A percentile compares a stretch with the other conserved stretches of the same genome.
These are phyloP conservation scores for Montipora foliosa DNA, from an alignment of 64 coral and sea anemone genomes.

Conservation along the genomic window DNA sequence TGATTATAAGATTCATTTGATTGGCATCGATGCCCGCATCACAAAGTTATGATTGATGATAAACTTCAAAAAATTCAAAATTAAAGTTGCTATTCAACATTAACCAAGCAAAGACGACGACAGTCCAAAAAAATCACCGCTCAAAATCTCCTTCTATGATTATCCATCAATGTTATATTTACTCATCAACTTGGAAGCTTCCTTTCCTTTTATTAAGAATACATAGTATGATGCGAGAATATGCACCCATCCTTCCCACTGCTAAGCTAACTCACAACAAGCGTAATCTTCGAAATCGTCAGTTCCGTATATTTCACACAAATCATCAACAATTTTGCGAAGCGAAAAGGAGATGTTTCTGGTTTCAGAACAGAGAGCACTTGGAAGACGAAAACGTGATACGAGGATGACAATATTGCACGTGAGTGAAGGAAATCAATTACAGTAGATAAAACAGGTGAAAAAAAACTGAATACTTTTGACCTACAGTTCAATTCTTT, in stretches of 20 bases:
- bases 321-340: neutral
- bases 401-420: neutral
- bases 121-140: neutral
- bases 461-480: neutral
- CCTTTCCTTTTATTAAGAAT: neutral
- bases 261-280: constrained; percentile 39
- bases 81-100: neutral
- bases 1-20: neutral
- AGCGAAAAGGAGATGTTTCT: neutral
- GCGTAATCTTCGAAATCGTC: neutral
- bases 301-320: constrained; percentile 6
- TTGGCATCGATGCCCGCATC: neutral
- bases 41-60: neutral
- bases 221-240: neutral
- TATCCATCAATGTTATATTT: neutral
- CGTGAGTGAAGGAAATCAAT: constrained; percentile 41
- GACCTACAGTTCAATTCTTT: constrained; percentile 12
- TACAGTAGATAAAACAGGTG: constrained; percentile 36
- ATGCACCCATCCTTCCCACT: constrained; percentile 13
- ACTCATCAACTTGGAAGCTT: neutral
- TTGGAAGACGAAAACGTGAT: neutral
- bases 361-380: neutral
- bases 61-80: neutral
- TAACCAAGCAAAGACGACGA: neutral
- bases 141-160: neutral